Percentiles rank a stretch among this genome's conserved stretches.
These are phyloP conservation scores for Mobula birostris DNA, from an alignment of 2,113 vertebrate species.

Conservation along the genomic window DNA sequence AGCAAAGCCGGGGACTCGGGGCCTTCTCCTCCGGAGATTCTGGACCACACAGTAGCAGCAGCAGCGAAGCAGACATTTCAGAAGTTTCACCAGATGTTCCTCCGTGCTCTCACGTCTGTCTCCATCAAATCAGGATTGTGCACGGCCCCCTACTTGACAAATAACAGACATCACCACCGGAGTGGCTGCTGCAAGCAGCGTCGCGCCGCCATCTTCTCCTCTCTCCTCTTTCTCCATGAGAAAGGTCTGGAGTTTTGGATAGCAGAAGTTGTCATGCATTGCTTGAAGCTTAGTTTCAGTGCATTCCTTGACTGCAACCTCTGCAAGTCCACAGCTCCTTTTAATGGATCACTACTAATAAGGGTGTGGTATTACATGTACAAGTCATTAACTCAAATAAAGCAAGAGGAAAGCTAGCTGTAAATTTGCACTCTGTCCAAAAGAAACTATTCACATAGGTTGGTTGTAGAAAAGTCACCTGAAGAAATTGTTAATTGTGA, in stretches of 20 bases:
- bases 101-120: too few species aligned
- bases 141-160: too few species aligned
- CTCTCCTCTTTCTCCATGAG: not conserved
- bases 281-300: not conserved
- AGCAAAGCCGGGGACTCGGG: too few species aligned
- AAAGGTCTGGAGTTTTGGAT: not conserved
- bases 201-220: too few species aligned
- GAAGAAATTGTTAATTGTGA: too few species aligned
- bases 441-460: not conserved
- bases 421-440: not conserved
- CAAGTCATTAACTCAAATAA: not conserved
- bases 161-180: too few species aligned
- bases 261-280: not conserved
- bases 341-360: not conserved
- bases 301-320: not conserved
- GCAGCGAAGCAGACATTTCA: too few species aligned
- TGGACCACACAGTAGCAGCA: too few species aligned
- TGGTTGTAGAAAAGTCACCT: not conserved
- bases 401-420: not conserved
- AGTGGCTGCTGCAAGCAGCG: too few species aligned
- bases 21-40: too few species aligned
- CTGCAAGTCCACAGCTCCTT: not conserved
- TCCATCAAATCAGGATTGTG: too few species aligned
- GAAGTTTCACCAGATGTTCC: too few species aligned
- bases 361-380: not conserved